Evolutionary conservation across 2,888 invertebrate genomes (phyloP).

Genomic region (Noctua pronuba): DNA sequence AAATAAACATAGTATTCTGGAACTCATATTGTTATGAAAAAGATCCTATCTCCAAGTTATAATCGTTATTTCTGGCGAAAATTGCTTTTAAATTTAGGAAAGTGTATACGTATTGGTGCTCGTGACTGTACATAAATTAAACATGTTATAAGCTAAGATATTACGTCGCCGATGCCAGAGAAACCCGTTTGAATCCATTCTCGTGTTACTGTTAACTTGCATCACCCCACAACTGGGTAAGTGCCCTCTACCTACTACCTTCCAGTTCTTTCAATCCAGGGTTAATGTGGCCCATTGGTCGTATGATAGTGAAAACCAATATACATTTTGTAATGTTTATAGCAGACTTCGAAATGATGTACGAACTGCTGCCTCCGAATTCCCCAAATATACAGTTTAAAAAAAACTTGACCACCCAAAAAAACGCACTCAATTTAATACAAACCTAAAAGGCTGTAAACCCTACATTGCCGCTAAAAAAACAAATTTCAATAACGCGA

Average conservation of each 20-base stretch:
- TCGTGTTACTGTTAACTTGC: background rate
- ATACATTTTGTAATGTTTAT: background rate
- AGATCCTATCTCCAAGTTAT: too few relatives aligned
- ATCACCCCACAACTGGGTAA: background rate
- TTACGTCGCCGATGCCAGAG: background rate
- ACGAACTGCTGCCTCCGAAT: background rate
- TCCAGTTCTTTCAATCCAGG: background rate
- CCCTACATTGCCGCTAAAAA: conserved; percentile 38
- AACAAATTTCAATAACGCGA: conserved; percentile 54
- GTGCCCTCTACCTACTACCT: background rate
- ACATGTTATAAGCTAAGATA: background rate
- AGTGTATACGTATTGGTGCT: too few relatives aligned
- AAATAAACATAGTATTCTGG: too few relatives aligned
- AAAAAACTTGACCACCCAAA: background rate
- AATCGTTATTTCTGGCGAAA: too few relatives aligned
- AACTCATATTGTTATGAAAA: too few relatives aligned
- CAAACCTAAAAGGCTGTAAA: conserved; percentile 24
- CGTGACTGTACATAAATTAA: too few relatives aligned
- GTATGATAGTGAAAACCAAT: background rate
- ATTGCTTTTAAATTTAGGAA: too few relatives aligned
- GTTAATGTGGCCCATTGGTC: background rate
- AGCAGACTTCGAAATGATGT: background rate
- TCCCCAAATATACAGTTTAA: background rate
- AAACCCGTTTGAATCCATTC: background rate
- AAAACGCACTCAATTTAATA: conserved; percentile 20